phyloP scores from a whole-genome alignment of 2,113 vertebrate genomes.

The Rutilus rutilus region DNA sequence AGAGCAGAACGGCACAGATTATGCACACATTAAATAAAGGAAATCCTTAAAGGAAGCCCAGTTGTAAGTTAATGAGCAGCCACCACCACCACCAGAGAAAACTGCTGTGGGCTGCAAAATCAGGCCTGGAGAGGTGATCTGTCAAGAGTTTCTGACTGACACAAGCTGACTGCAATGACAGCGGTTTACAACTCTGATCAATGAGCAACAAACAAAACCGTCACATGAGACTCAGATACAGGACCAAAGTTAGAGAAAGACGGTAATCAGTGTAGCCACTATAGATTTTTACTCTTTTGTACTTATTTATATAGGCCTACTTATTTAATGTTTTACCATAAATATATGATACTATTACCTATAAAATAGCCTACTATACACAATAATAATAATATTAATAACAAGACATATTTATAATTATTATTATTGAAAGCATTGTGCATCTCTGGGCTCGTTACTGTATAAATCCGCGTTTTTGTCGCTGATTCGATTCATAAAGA shows the following conservation, averaged over 20 bases:
- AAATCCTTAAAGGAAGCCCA: conserved; percentile 62
- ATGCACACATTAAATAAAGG: conserved; percentile 52
- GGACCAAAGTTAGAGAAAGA: neutral
- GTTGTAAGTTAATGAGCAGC: conserved; percentile 49
- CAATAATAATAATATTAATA: no score
- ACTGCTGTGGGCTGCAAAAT: conserved; percentile 4
- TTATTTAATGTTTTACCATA: neutral
- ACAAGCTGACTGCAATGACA: neutral
- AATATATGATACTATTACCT: no score
- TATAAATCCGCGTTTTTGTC: no score
- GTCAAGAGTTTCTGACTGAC: neutral
- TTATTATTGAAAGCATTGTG: no score
- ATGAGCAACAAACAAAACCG: neutral
- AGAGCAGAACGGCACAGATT: conserved; percentile 37
- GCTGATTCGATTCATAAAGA: no score
- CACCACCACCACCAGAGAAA: conserved; percentile 4
- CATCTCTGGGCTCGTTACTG: no score
- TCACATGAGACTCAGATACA: neutral
- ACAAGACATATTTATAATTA: no score
- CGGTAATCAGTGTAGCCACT: neutral
- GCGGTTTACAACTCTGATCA: neutral
- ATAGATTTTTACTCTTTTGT: neutral
- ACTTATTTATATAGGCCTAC: neutral
- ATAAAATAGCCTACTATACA: no score
- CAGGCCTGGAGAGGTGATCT: neutral